Percentiles rank a stretch among this genome's conserved stretches.
These are phyloP conservation scores for Paratilapia polleni DNA, from an alignment of 2,113 vertebrate species.

Conservation along the genomic window DNA sequence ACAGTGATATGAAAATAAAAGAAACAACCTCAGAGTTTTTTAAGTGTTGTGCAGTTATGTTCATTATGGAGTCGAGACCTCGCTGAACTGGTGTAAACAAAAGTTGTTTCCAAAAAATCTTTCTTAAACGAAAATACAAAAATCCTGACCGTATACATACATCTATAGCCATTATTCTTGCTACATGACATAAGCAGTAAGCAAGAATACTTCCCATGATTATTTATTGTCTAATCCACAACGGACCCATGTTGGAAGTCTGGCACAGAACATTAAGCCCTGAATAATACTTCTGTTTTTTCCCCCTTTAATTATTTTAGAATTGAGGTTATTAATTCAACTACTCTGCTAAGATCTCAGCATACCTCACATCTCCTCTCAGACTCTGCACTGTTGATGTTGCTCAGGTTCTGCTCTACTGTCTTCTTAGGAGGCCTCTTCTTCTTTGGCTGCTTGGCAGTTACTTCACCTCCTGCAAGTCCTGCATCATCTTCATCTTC, in stretches of 20 bases:
- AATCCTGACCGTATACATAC: background rate
- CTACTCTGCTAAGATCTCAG: background rate
- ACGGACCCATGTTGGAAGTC: too few relatives aligned
- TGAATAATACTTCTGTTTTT: background rate
- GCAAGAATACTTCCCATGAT: background rate
- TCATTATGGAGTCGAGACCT: background rate
- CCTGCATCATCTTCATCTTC: constrained; percentile 39
- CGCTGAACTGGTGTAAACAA: background rate
- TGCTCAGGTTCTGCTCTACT: constrained; percentile 89
- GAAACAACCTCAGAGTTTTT: background rate
- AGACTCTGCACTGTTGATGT: constrained; percentile 84
- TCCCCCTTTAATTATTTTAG: background rate
- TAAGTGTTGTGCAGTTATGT: background rate
- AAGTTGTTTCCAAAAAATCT: background rate
- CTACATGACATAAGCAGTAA: background rate
- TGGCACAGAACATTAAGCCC: background rate
- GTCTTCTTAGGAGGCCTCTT: constrained; percentile 85
- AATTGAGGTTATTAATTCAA: background rate
- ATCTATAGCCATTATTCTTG: background rate
- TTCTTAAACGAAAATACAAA: background rate
- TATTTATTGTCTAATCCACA: background rate
- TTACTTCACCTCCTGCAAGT: constrained; percentile 28
- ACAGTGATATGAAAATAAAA: background rate
- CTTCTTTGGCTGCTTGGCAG: constrained; percentile 78
- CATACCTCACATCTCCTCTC: constrained; percentile 85